Evolutionary conservation across 2,797 vertebrate species (phyloP).

Genomic region (Varecia variegata): DNA sequence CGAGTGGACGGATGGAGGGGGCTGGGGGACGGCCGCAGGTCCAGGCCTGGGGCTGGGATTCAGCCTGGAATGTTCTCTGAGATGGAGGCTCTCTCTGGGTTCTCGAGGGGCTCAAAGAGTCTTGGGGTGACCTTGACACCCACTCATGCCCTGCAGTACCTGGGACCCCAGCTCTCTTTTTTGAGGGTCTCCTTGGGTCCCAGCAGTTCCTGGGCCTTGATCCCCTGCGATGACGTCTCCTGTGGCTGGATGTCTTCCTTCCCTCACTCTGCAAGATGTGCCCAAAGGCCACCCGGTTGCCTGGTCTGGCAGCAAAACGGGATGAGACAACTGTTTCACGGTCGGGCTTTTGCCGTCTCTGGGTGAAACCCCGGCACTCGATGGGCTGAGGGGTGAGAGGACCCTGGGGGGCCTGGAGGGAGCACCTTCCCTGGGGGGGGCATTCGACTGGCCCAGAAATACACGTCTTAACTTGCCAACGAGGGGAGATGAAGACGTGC

Average conservation of each 20-base stretch:
- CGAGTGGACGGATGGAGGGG: accelerated
- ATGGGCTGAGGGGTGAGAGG: neutral
- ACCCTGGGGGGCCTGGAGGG: neutral
- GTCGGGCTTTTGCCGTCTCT: neutral
- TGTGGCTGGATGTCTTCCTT: neutral
- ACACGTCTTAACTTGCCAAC: no score
- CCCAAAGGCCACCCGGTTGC: neutral
- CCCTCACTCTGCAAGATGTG: no score
- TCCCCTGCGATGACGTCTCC: accelerated
- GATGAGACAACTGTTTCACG: no score
- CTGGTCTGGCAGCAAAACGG: neutral
- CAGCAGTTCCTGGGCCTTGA: neutral
- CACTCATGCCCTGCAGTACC: neutral
- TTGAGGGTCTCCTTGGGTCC: neutral
- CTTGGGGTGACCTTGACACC: neutral
- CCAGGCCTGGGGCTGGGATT: neutral
- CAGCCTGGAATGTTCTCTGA: neutral
- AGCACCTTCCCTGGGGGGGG: neutral
- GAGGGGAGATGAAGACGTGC: accelerated
- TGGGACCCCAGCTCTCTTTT: neutral
- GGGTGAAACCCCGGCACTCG: neutral
- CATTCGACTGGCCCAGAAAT: neutral
- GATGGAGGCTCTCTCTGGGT: neutral
- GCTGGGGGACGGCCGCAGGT: accelerated
- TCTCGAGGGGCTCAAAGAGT: neutral